phyloP scores from a whole-genome alignment of 2,888 invertebrate species.

The Luperina testacea region DNA sequence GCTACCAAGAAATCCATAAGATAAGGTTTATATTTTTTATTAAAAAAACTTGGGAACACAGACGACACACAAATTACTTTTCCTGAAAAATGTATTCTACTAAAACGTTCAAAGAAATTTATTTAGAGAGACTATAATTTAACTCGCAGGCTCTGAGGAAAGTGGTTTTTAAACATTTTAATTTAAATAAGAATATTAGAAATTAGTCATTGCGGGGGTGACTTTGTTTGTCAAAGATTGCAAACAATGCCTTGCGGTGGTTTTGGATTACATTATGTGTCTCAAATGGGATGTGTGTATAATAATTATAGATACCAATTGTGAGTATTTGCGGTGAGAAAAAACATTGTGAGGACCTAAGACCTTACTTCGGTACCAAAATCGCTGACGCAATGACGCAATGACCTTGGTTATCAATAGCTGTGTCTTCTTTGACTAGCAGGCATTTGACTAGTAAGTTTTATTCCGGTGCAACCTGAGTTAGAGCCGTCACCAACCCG shows the following conservation, averaged over 20 bases:
- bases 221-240: conserved; percentile 14
- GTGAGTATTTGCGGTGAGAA: not conserved
- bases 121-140: conserved; percentile 55
- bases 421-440: not conserved
- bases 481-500: not conserved
- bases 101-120: conserved; percentile 34
- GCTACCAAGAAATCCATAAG: conserved; percentile 22
- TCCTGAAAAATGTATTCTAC: conserved; percentile 28
- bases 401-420: not conserved
- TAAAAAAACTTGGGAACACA: conserved; percentile 40
- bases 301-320: not conserved
- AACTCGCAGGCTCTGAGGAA: conserved; percentile 24
- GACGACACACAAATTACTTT: conserved; percentile 49
- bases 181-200: conserved; percentile 47
- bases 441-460: not conserved
- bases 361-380: not conserved
- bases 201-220: conserved; percentile 13
- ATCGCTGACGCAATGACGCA: not conserved
- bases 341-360: not conserved
- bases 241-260: conserved; percentile 22
- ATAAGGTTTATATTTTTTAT: conserved; percentile 44
- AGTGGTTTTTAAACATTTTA: conserved; percentile 53
- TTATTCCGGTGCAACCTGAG: not conserved
- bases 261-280: not conserved
- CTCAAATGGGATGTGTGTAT: not conserved